Evolutionary conservation across 1,140 invertebrate species (phyloP).

Genomic region (Leucophenga varia): DNA sequence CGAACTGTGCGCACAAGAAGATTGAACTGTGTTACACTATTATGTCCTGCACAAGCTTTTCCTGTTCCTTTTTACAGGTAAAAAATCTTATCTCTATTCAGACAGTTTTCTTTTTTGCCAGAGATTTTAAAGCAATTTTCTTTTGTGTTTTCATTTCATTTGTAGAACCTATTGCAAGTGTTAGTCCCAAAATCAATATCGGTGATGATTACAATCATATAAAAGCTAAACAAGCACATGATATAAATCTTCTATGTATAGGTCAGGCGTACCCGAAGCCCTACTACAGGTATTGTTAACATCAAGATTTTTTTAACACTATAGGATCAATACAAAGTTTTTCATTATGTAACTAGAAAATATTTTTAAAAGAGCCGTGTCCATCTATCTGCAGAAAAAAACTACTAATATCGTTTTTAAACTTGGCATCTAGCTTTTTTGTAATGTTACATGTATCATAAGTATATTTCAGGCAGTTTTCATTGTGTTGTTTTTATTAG

Average conservation of each 20-base stretch:
- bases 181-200: slow-evolving; percentile 57
- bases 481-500: background rate
- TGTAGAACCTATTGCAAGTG: slow-evolving; percentile 57
- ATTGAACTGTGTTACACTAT: slow-evolving; percentile 58
- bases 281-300: slow-evolving; percentile 61
- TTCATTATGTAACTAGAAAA: too few relatives aligned
- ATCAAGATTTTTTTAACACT: too few relatives aligned
- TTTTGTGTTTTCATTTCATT: background rate
- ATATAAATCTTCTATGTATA: slow-evolving; percentile 61
- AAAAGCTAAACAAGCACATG: slow-evolving; percentile 12
- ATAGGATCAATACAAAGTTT: too few relatives aligned
- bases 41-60: slow-evolving; percentile 69
- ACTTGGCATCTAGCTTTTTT: too few relatives aligned
- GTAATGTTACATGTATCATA: too few relatives aligned
- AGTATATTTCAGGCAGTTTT: too few relatives aligned
- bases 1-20: slow-evolving; percentile 57
- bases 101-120: slow-evolving; percentile 33
- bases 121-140: too few relatives aligned
- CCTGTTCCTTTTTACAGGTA: slow-evolving; percentile 70
- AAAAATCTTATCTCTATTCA: slow-evolving; percentile 17
- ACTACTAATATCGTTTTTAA: too few relatives aligned
- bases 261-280: slow-evolving; percentile 65
- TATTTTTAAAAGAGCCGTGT: too few relatives aligned
- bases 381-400: too few relatives aligned
- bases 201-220: slow-evolving; percentile 2